Conservation (phyloP, 2,113 vertebrate species). For the Serinus canaria region DNA sequence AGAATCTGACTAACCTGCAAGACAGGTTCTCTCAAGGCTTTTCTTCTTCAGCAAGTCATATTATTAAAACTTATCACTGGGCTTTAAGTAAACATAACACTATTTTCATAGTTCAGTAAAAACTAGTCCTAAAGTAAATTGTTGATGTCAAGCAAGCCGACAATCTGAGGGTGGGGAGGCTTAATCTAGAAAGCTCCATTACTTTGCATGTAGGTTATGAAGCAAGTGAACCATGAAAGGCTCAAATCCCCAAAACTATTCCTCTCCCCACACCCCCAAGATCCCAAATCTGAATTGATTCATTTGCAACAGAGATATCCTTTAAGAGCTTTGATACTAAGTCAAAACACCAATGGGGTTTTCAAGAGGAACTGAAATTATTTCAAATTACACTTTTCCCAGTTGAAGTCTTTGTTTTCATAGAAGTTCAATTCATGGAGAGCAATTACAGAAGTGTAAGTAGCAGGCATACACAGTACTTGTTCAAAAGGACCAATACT, state of each 20-base stretch:
- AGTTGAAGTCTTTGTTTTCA: background rate
- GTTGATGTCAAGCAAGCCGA: background rate
- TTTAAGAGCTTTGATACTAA: background rate
- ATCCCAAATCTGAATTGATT: background rate
- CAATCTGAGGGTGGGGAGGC: background rate
- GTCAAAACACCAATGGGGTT: background rate
- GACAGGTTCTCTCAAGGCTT: background rate
- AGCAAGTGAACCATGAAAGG: background rate
- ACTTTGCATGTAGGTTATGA: background rate
- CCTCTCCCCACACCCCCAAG: background rate
- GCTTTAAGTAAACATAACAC: background rate
- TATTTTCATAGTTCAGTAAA: background rate
- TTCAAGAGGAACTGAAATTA: background rate
- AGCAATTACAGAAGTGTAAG: fast-evolving
- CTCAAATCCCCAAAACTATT: background rate
- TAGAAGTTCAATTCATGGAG: background rate
- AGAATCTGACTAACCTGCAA: background rate
- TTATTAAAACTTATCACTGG: background rate
- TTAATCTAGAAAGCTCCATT: background rate
- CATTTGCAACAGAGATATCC: background rate
- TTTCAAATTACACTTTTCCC: background rate
- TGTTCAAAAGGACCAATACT: background rate
- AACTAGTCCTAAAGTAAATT: background rate
- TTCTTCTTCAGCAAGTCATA: background rate
- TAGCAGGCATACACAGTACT: background rate